Evolutionary conservation across 2,888 invertebrate genomes (phyloP), one percentile per base, ranked within the genome.

Genomic region (Machimus rusticus): DNA sequence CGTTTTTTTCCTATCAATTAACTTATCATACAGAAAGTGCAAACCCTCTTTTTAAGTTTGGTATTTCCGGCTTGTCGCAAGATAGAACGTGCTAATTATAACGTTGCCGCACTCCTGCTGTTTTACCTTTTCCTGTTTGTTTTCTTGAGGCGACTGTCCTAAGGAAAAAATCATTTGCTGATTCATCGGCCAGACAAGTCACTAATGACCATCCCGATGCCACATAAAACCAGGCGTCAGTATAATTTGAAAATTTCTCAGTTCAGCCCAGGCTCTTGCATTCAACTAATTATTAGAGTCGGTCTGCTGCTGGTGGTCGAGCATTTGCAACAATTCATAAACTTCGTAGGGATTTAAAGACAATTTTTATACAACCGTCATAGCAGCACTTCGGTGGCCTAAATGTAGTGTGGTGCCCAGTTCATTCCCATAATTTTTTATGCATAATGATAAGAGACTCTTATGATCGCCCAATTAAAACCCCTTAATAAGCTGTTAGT

Each of bases 401-500:
- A 23, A 66, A 28, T 23, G 66, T 28, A 19, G n/a, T 51, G 16
- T 14, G 16, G 43, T 46, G 16, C 16, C 5, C 19, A 31, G 77
- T 9, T 31, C 2, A 77, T 77, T 77, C 77, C 39, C 77, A 77
- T n/a, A n/a, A 37, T 12, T 39, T 4, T 77, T 34, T 77, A 77
- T 39, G 77, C n/a, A 77, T 77, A 77, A 77, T 23, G 66, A 66
- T 28, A 66, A 28, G 19, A 16, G 81, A 74, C 78, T 81, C 74
- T 88, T 82, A 88, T 86, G 86, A 88, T 88, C 88, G 76, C 79
- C 86, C 88, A 88, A 88, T 88, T 88, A 88, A 88, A 88, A 88
- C 78, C 88, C 66, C 88, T 86, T 84, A 86, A 88, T 88, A 84
- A 87, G 77, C 74, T 86, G 84, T 86, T 86, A 84, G 86, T 77